phyloP scores from a whole-genome alignment of 2,797 vertebrate genomes.

The Furcifer pardalis region DNA sequence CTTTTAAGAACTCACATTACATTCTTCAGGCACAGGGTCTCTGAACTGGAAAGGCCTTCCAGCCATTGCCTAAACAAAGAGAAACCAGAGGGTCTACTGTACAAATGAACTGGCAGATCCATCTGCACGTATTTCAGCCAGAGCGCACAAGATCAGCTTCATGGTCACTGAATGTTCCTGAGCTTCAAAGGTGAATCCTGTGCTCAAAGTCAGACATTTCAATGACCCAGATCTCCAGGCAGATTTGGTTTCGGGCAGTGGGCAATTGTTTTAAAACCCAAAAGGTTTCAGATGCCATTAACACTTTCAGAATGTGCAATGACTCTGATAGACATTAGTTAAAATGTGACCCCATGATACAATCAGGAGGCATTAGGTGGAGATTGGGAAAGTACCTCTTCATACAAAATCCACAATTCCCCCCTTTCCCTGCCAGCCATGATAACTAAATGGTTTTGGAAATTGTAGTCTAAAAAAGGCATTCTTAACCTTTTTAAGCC shows the following conservation, averaged over 20 bases:
- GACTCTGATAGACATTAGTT: slow-evolving; percentile 70
- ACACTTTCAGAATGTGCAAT: slow-evolving; percentile 68
- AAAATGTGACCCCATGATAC: slow-evolving; percentile 71
- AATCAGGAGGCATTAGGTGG: slow-evolving; percentile 70
- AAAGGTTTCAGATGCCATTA: slow-evolving; percentile 70
- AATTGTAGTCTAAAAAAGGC: too few relatives aligned
- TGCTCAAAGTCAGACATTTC: slow-evolving; percentile 88
- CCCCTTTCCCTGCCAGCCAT: too few relatives aligned
- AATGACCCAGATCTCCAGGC: slow-evolving; percentile 82
- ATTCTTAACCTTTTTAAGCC: too few relatives aligned
- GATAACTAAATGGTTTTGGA: too few relatives aligned
- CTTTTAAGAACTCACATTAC: slow-evolving; percentile 73
- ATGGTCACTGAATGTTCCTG: slow-evolving; percentile 87
- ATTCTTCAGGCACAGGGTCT: slow-evolving; percentile 69
- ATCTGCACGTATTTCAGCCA: slow-evolving; percentile 79
- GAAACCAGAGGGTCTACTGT: slow-evolving; percentile 71
- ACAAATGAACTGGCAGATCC: slow-evolving; percentile 76
- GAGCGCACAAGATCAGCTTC: slow-evolving; percentile 79
- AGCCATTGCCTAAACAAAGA: slow-evolving; percentile 77
- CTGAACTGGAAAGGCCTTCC: slow-evolving; percentile 67
- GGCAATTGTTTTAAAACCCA: slow-evolving; percentile 79
- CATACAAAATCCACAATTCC: neutral
- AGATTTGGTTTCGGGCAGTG: slow-evolving; percentile 89
- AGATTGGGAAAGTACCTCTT: slow-evolving; percentile 72
- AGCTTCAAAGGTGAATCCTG: slow-evolving; percentile 84